Evolutionary conservation across 2,888 invertebrate genomes (phyloP), one percentile per base, ranked within the genome.

Genomic region (Cremastinae sp.): DNA sequence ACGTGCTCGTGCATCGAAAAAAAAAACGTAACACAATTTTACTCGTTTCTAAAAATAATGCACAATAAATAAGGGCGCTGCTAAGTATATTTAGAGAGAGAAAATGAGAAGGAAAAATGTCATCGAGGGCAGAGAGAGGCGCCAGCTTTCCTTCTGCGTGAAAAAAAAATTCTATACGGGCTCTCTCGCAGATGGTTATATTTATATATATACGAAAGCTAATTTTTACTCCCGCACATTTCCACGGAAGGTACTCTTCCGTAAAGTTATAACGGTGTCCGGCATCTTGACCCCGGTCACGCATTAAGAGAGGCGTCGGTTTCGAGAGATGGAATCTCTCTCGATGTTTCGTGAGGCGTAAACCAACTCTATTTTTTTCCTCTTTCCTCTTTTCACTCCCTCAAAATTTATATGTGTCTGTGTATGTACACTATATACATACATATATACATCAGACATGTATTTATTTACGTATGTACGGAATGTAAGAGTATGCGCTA

Each of bases 261-360:
- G 76, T 82, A 78, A 79, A 81, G 81, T 80, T 78, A 82, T 84
- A 85, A 85, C 83, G 83, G 83, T 83, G 82, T 81, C 58, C 68
- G n/a, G 49, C 82, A 84, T 87, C 81, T 81, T 82, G 83, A 84
- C 82, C 83, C 86, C 74, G 82, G 86, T 87, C 86, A 85, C 86
- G 86, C 84, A 81, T 84, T 83, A 80, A 80, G 79, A 77, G n/a
- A 79, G 78, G 78, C 79, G 79, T 78, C 74, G n/a, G 78, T 75
- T 75, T 72, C 69, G 47, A 80, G 51, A 80, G 82, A 82, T 81
- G 79, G 77, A 80, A 82, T n/a, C n/a, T 82, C 81, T 81, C 71
- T 74, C 73, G 77, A 75, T 64, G 71, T 61, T 78, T 78, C 70
- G 74, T 78, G 65, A 75, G 78, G 71, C 78, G 78, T 78, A 66